phyloP scores from a whole-genome alignment of 2,888 invertebrate species.

The Nemotelus nigrinus region DNA sequence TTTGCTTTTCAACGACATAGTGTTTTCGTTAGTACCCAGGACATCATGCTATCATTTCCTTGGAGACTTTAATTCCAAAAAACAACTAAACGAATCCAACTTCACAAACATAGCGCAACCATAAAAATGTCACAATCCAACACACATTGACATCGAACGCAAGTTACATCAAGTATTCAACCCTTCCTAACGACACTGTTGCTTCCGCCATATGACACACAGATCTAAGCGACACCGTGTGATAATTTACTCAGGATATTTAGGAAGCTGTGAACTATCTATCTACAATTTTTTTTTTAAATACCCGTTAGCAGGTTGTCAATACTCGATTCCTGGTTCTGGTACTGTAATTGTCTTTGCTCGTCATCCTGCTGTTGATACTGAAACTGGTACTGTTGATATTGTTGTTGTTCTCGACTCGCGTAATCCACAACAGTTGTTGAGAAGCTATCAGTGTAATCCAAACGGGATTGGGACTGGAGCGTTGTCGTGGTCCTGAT shows the following conservation, averaged over 20 bases:
- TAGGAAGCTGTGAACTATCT: background rate
- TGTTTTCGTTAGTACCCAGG: too few species aligned
- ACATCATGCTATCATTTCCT: too few species aligned
- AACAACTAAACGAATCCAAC: too few species aligned
- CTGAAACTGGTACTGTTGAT: background rate
- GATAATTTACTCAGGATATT: conserved; percentile 28
- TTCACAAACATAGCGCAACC: too few species aligned
- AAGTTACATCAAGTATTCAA: background rate
- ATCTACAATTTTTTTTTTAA: too few species aligned
- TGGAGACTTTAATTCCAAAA: too few species aligned
- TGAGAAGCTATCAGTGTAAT: background rate
- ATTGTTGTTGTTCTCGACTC: conserved; percentile 5
- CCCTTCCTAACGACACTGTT: conserved; percentile 25
- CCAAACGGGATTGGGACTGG: conserved; percentile 8
- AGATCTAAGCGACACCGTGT: too few species aligned
- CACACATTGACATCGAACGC: too few species aligned
- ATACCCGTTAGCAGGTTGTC: conserved; percentile 29
- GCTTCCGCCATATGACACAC: conserved; percentile 1
- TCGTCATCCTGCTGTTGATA: background rate
- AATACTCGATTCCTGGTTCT: conserved; percentile 12
- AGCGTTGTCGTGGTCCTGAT: background rate
- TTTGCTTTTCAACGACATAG: too few species aligned
- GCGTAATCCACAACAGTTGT: conserved; percentile 29
- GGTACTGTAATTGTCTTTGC: background rate
- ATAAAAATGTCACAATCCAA: too few species aligned